Base-by-base conservation (phyloP, 2,113 vertebrate species). In the Charadrius vociferus region DNA sequence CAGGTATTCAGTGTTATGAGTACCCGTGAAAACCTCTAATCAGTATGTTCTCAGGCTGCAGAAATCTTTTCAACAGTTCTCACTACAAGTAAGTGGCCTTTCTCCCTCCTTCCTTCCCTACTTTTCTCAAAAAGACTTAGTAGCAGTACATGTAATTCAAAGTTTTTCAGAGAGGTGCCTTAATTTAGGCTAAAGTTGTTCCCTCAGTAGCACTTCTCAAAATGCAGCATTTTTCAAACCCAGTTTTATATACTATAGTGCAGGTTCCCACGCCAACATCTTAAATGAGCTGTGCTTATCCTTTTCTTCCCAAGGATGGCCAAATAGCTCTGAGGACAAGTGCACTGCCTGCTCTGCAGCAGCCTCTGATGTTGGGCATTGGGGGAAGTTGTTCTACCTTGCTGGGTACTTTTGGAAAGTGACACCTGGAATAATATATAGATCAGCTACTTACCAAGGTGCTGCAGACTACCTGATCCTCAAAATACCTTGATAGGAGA, bases 11-110 rank as follows among this genome's bases (percentile, higher is more conserved):
- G 26, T 24, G n/a, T 77, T 86, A 63, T 70, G 41, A 91, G 24
- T 58, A 83, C 15, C 6, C 59, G 71, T 94, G 93, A 84, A 91
- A 96, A 66, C 72, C 65, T 78, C 71, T 88, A 95, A 93, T 93
- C 75, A 59, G 32, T 30, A 30, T 82, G 26, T 70, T 95, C 73
- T 96, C 39, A 71, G 29, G 52, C 30, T 93, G 52, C 24, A 91
- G 65, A 95, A 95, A 74, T 68, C 20, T 74, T 96, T 81, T 84
- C 68, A 95, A 43, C 26, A 15, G 29, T 26, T 87, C n/a, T 67
- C 89, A 53, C 70, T 71, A 45, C 14, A 73, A 77, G 53, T 41
- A 95, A 88, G 22, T 74, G 37, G 43, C 36, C 66, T 59, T 93
- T 81, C 22, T 95, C 16, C 47, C 22, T 53, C 37, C 29, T 83